These are phyloP conservation scores for Anolis apletophallus DNA, from an alignment of 2,797 vertebrate genomes.

Conservation along the genomic window DNA sequence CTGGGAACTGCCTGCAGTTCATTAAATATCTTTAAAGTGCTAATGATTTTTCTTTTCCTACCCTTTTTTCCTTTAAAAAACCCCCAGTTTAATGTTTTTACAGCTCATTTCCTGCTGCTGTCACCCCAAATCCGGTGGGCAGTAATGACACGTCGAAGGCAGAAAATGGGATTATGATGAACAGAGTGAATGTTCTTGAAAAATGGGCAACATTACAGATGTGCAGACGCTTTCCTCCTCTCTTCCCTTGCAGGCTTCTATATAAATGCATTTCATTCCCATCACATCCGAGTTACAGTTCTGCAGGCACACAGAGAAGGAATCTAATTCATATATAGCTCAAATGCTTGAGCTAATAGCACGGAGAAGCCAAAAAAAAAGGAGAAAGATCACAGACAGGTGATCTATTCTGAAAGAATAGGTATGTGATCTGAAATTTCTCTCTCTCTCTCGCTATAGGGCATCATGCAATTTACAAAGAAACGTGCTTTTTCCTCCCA, in stretches of 20 bases:
- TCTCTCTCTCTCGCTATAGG: constrained; percentile 2
- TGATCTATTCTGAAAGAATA: constrained; percentile 36
- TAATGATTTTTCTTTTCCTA: constrained; percentile 49
- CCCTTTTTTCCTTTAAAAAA: constrained; percentile 27
- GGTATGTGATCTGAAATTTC: constrained; percentile 38
- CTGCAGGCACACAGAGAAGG: constrained; percentile 34
- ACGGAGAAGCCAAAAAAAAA: constrained; percentile 21
- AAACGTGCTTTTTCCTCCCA: constrained; percentile 5
- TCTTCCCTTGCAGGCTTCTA: constrained; percentile 43
- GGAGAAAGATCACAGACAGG: constrained; percentile 21
- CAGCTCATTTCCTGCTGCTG: constrained; percentile 68
- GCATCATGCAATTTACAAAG: constrained; percentile 28
- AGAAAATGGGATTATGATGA: constrained; percentile 68
- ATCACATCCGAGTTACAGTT: constrained; percentile 34
- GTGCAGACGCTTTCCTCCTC: constrained; percentile 49
- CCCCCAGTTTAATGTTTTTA: constrained; percentile 66
- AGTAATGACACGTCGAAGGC: constrained; percentile 64
- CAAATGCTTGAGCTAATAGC: constrained; percentile 34
- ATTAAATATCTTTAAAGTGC: constrained; percentile 64
- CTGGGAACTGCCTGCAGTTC: constrained; percentile 51
- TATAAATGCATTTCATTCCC: neutral
- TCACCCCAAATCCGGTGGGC: constrained; percentile 58
- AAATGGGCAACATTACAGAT: constrained; percentile 63
- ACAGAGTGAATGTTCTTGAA: constrained; percentile 56
- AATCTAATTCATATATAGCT: constrained; percentile 41